Percentiles rank a stretch among this genome's conserved stretches.
These are phyloP conservation scores for Meiosimyza decipiens DNA, from an alignment of 2,888 invertebrate genomes.

Conservation along the genomic window DNA sequence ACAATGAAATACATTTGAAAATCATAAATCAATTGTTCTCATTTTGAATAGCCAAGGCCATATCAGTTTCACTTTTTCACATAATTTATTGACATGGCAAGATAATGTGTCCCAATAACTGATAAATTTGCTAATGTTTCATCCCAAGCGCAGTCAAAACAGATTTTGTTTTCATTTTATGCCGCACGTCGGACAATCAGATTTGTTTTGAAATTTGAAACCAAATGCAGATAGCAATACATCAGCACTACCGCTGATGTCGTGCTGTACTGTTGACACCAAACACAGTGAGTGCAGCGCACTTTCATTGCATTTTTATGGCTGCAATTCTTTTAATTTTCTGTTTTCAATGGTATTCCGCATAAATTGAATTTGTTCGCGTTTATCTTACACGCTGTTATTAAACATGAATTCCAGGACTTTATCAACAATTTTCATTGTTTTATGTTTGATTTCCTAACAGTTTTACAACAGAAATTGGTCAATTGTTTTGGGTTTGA, in stretches of 20 bases:
- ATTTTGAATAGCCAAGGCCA: no score
- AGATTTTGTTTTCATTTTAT: not conserved
- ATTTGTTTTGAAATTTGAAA: not conserved
- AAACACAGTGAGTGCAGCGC: no score
- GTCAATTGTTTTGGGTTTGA: not conserved
- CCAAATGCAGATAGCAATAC: not conserved
- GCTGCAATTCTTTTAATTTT: not conserved
- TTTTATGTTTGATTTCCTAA: not conserved
- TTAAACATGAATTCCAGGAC: not conserved
- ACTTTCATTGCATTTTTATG: not conserved
- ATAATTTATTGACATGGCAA: no score
- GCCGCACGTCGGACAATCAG: conserved; percentile 1
- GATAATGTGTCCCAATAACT: not conserved
- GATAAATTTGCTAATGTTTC: not conserved
- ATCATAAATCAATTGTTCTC: no score
- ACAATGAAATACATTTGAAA: no score
- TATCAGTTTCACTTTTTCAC: no score
- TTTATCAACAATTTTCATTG: not conserved
- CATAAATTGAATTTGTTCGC: not conserved
- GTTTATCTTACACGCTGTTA: not conserved
- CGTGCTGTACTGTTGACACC: not conserved
- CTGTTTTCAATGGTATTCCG: conserved; percentile 9
- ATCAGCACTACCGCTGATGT: not conserved
- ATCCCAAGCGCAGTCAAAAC: conserved; percentile 2
- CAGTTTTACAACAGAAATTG: not conserved